Evolutionary conservation across 2,888 invertebrate genomes (phyloP).

Genomic region (Rhaphigaster nebulosa): DNA sequence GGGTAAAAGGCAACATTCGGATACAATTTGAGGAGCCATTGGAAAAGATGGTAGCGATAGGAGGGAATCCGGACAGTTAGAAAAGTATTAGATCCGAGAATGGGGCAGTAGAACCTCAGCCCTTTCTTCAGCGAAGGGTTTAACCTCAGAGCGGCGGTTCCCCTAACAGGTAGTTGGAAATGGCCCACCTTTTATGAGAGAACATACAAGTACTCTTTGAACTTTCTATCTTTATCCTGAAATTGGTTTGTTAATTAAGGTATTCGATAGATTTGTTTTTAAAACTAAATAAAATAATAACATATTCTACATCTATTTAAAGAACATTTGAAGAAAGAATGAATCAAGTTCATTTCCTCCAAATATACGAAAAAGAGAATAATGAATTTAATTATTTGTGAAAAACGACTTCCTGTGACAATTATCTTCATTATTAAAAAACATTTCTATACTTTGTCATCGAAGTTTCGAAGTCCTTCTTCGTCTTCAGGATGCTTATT

Average conservation of each 20-base stretch:
- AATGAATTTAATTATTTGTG: too few relatives aligned
- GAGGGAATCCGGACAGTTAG: not conserved
- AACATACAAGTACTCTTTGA: not conserved
- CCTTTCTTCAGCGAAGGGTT: not conserved
- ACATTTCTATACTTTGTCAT: too few relatives aligned
- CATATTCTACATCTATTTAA: too few relatives aligned
- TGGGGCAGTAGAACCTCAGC: not conserved
- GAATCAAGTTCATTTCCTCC: too few relatives aligned
- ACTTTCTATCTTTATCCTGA: not conserved
- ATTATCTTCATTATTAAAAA: too few relatives aligned
- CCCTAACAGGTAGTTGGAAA: not conserved
- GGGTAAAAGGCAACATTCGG: not conserved
- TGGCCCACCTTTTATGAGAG: not conserved
- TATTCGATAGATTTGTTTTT: not conserved
- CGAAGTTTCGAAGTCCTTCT: too few relatives aligned
- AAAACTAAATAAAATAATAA: not conserved
- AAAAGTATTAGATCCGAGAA: slow-evolving; percentile 3
- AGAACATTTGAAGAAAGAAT: too few relatives aligned
- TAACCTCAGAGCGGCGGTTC: not conserved
- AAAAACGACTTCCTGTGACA: too few relatives aligned
- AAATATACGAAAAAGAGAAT: too few relatives aligned
- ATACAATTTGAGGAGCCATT: slow-evolving; percentile 9
- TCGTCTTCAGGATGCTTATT: too few relatives aligned
- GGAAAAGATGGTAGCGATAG: slow-evolving; percentile 14
- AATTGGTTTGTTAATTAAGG: not conserved